A percentile compares a stretch with the other conserved stretches of the same genome.
Evolutionary conservation across 2,888 invertebrate genomes (phyloP).

Genomic region (Hololepta plana): DNA sequence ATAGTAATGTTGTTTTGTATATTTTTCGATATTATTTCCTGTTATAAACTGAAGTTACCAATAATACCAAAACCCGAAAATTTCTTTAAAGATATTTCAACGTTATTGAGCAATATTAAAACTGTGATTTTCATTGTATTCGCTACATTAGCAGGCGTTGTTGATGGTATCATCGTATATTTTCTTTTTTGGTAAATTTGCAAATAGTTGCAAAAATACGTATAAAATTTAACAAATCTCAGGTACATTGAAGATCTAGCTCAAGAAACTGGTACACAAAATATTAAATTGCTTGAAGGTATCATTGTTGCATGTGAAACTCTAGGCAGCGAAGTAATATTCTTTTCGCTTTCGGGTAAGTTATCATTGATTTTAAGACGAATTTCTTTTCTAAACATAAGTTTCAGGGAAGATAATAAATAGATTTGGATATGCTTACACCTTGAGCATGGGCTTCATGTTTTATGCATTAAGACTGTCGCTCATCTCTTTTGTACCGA

Average conservation of each 20-base stretch:
- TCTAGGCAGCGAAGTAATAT: constrained; percentile 58
- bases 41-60: constrained; percentile 47
- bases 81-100: constrained; percentile 45
- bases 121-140: constrained; percentile 54
- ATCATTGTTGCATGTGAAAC: constrained; percentile 63
- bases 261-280: constrained; percentile 34
- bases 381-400: too few relatives aligned
- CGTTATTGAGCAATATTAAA: constrained; percentile 40
- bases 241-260: constrained; percentile 69
- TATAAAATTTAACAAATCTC: constrained; percentile 8
- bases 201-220: constrained; percentile 24
- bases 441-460: constrained; percentile 58
- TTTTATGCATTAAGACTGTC: constrained; percentile 59
- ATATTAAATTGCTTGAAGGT: constrained; percentile 65
- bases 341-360: constrained; percentile 52
- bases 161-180: constrained; percentile 66
- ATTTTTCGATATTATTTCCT: constrained; percentile 45
- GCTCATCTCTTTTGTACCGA: constrained; percentile 54
- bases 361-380: constrained; percentile 1
- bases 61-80: constrained; percentile 45
- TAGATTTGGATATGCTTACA: constrained; percentile 57
- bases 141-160: constrained; percentile 55
- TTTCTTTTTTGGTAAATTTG: constrained; percentile 69
- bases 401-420: constrained; percentile 56
- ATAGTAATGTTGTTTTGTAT: constrained; percentile 45